Percentiles rank a stretch among this genome's conserved stretches.
These are phyloP conservation scores for Neoaliturus tenellus DNA, from an alignment of 2,888 invertebrate species.

Conservation along the genomic window DNA sequence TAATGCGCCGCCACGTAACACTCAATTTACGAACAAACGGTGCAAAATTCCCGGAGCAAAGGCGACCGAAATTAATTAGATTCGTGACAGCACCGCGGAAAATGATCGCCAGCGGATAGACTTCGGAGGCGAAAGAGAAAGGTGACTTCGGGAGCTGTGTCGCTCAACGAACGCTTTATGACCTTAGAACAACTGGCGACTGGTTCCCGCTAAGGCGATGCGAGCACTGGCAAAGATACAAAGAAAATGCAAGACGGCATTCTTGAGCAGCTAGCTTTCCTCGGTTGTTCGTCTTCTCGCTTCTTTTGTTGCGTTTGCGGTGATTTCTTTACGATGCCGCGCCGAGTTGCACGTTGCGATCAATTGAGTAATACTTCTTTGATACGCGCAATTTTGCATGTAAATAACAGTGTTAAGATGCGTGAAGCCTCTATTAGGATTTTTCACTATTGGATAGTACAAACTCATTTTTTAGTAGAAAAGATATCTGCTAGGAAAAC, in stretches of 20 bases:
- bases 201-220: background rate
- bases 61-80: constrained; percentile 44
- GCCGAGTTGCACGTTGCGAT: background rate
- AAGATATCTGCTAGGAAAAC: too few relatives aligned
- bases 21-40: constrained; percentile 30
- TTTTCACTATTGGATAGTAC: too few relatives aligned
- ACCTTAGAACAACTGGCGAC: background rate
- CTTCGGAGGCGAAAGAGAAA: constrained; percentile 22
- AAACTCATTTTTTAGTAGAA: too few relatives aligned
- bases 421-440: too few relatives aligned
- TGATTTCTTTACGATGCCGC: background rate
- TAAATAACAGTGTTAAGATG: too few relatives aligned
- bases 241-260: constrained; percentile 12
- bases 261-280: background rate
- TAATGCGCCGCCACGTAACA: background rate
- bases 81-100: constrained; percentile 40
- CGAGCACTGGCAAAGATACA: background rate
- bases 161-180: background rate
- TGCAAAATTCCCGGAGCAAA: constrained; percentile 25
- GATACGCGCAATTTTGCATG: too few relatives aligned
- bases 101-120: constrained; percentile 41
- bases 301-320: background rate
- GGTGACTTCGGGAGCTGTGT: constrained; percentile 34
- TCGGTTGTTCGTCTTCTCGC: background rate
- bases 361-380: background rate